phyloP scores from a whole-genome alignment of 1,140 invertebrate species.

The Tachypleus tridentatus region DNA sequence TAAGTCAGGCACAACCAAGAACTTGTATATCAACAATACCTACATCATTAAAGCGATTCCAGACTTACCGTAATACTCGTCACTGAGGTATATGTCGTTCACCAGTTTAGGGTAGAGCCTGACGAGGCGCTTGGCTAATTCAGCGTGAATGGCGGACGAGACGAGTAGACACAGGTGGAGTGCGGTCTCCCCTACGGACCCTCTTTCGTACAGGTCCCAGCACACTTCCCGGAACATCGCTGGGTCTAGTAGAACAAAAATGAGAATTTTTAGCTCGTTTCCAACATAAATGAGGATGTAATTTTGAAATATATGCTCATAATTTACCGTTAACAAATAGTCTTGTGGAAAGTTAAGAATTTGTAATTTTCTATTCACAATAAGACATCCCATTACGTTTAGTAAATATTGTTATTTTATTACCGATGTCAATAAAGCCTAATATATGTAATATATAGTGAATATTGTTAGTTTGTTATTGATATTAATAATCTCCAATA shows the following conservation, averaged over 20 bases:
- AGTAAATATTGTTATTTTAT: too few relatives aligned
- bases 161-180: constrained; percentile 87
- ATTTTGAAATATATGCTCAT: constrained; percentile 20
- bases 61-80: constrained; percentile 85
- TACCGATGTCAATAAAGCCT: too few relatives aligned
- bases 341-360: constrained; percentile 12
- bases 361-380: background rate
- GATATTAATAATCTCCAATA: too few relatives aligned
- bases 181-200: constrained; percentile 89
- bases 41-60: too few relatives aligned
- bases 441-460: too few relatives aligned
- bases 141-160: constrained; percentile 77
- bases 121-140: constrained; percentile 81
- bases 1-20: too few relatives aligned
- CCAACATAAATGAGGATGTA: too few relatives aligned
- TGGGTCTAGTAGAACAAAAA: constrained; percentile 38
- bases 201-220: constrained; percentile 84
- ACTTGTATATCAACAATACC: too few relatives aligned
- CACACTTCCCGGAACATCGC: constrained; percentile 68
- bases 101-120: constrained; percentile 88
- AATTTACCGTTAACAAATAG: constrained; percentile 23
- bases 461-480: too few relatives aligned
- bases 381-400: background rate
- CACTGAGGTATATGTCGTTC: constrained; percentile 87
- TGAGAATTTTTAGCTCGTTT: background rate